phyloP scores from a whole-genome alignment of 2,113 vertebrate species.

The Hemibagrus wyckioides region DNA sequence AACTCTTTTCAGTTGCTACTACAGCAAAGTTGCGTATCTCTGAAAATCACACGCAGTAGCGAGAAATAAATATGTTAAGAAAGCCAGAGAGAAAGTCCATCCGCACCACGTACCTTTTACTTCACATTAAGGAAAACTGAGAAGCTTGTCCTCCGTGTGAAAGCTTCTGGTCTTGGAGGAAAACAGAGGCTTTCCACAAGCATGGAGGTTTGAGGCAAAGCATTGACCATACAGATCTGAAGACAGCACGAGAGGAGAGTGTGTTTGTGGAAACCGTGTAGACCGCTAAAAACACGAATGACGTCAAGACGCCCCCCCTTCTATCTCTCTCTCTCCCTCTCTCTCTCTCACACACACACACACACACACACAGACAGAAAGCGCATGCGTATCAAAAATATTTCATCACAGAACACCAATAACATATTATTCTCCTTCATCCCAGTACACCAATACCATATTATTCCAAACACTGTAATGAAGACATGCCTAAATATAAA shows the following conservation, averaged over 20 bases:
- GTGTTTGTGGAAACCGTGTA: constrained; percentile 44
- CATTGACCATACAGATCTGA: constrained; percentile 56
- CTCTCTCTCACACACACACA: not conserved
- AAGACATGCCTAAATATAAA: not conserved
- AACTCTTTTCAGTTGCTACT: not conserved
- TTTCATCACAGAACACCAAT: not conserved
- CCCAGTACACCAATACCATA: not conserved
- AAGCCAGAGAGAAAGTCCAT: not conserved
- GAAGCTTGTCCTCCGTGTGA: constrained; percentile 4
- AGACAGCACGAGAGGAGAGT: constrained; percentile 50
- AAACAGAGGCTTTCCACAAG: not conserved
- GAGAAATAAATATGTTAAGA: not conserved
- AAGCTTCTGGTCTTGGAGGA: constrained; percentile 11
- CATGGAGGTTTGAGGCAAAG: constrained; percentile 45
- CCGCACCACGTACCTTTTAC: constrained; percentile 18
- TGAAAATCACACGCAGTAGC: not conserved
- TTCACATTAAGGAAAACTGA: constrained; percentile 42
- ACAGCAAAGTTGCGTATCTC: no score
- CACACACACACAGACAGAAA: not conserved
- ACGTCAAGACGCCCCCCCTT: constrained; percentile 57
- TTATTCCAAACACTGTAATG: not conserved
- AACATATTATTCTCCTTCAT: not conserved
- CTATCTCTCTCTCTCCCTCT: not conserved
- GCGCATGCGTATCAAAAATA: not conserved
- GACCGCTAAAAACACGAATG: constrained; percentile 64